Percentiles rank a stretch among this genome's conserved stretches.
phyloP scores from a whole-genome alignment of 2,888 invertebrate genomes.

The Conus canariensis region DNA sequence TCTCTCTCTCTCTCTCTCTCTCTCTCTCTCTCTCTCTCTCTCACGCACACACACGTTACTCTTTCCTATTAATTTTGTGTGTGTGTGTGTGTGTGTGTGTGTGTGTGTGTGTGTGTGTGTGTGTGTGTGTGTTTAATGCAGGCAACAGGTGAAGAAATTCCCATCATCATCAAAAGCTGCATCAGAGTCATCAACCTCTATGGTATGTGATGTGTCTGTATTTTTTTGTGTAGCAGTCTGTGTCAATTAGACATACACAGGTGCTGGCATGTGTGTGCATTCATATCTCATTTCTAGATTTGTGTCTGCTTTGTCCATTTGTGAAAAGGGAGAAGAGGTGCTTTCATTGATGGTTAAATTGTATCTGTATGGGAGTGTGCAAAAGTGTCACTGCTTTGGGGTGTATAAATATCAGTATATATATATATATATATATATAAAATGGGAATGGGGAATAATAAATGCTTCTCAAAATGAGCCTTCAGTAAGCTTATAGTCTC shows the following conservation, averaged over 20 bases:
- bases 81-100: too few species aligned
- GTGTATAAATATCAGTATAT: background rate
- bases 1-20: background rate
- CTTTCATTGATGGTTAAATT: background rate
- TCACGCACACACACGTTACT: background rate
- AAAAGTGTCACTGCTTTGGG: background rate
- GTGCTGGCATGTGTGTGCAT: background rate
- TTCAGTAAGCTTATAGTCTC: too few species aligned
- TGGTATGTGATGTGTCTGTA: conserved; percentile 79
- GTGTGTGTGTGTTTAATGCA: conserved; percentile 49
- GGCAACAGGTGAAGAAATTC: conserved; percentile 90
- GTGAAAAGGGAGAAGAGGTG: background rate
- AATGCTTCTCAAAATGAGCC: too few species aligned
- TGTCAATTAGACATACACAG: too few species aligned
- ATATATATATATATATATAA: background rate
- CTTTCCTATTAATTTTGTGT: too few species aligned
- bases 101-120: too few species aligned
- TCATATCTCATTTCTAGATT: too few species aligned
- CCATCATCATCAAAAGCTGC: conserved; percentile 92
- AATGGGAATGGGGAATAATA: too few species aligned
- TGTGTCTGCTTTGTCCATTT: background rate
- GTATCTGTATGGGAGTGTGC: conserved; percentile 2
- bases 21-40: background rate
- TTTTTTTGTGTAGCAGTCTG: background rate
- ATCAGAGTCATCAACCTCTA: conserved; percentile 94